Base-by-base conservation (phyloP, 1,140 invertebrate species). In the Sitodiplosis mosellana region DNA sequence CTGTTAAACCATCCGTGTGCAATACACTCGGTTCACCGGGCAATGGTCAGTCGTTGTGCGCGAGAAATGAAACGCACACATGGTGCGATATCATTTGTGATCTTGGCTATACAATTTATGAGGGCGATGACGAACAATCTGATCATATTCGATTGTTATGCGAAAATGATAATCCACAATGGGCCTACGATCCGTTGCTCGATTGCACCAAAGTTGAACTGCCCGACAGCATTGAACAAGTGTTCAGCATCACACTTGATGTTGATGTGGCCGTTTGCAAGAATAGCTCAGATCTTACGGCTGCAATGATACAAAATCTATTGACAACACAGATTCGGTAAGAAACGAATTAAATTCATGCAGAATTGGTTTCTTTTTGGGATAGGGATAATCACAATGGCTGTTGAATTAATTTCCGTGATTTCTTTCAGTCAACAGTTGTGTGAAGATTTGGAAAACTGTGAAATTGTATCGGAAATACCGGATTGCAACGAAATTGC, bases 1-100 rank as follows among this genome's bases (percentile, higher is more conserved):
- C 69, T 12, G 67, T 83, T n/a, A 66, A 78, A 68, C 74, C 77
- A 61, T 72, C 78, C 52, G 59, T 66, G 2, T 81, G 78, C 54
- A 59, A 71, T 47, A 59, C 69, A 22, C 62, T 76, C 2, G 56
- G 66, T n/a, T 60, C 68, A 45, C 72, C 76, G 1, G 53, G 65
- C 2, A 70, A 80, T 58, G 78, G 77, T 2, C 57, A 68, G 20
- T 55, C 66, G 1, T 67, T 76, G 33, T 82, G 79, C 53, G 58
- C 61, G 8, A 64, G 59, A 5, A 48, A 51, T n/a, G 58, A 58
- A 12, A 59, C 67, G 34, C 68, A 65, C 7, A 64, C 74, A 0
- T 64, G 68, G 33, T 81, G 80, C 54, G 56, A 65, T 1, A 53
- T 78, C 12, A 67, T 61, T 2, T 82, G 80, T 53, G 54, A 73